Evolutionary conservation across 2,888 invertebrate species (phyloP), one percentile per base, ranked within the genome.

Genomic region (Leptopterna dolabrata): DNA sequence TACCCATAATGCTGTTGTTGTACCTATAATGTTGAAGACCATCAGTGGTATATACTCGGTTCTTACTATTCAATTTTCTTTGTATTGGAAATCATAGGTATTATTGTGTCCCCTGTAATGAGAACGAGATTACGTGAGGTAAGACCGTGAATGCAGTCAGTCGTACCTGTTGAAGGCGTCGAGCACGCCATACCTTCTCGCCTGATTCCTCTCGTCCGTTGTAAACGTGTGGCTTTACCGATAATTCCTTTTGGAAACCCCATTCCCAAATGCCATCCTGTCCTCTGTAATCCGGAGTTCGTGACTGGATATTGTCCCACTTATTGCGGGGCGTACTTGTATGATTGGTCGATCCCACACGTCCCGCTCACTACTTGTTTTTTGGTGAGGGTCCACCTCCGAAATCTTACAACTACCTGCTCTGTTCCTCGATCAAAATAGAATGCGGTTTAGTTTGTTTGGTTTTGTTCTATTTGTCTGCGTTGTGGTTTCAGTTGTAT

Each of bases 281-380:
- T 24, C 63, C 73, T 19, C 73, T n/a, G 73, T 73, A 73, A 78
- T 78, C 78, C 43, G 43, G 45, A 45, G 45, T 78, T 78, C 78
- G 78, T 78, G 78, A 78, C 78, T 45, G 78, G 78, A 78, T 78
- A 78, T 41, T 78, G 78, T 78, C 78, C 78, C 78, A 78, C 78
- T 78, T 78, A 78, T 78, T 41, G 45, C 78, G 19, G 55, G 73
- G 16, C 41, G 41, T 45, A 78, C 78, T 45, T 78, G 45, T 78
- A 30, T 73, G 73, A 73, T 73, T 16, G 73, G 36, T 30, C 36
- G 41, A 16, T 41, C 41, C 73, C 7, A 4, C 73, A 73, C 73
- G 73, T 73, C 41, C 36, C 30, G 41, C 19, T 29, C 73, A 73
- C 73, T 73, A 73, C 73, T 73, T 41, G 73, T 73, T 73, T 73